These are phyloP conservation scores for Drosophila orosa DNA, from an alignment of 1,140 invertebrate species.

Conservation along the genomic window DNA sequence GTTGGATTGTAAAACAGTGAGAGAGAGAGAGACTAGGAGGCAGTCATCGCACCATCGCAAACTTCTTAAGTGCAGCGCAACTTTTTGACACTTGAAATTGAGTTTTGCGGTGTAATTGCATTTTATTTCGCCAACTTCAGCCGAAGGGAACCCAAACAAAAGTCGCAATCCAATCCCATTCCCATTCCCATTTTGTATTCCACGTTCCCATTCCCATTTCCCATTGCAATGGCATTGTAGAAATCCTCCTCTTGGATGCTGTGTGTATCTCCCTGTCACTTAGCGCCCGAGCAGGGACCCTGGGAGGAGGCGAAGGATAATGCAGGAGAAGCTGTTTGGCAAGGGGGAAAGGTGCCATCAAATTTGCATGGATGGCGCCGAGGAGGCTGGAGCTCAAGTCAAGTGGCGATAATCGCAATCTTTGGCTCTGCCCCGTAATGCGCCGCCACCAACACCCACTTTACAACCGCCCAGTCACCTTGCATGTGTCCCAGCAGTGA, in stretches of 20 bases:
- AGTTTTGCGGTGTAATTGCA: conserved; percentile 82
- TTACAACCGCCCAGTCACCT: conserved; percentile 8
- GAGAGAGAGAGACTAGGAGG: neutral
- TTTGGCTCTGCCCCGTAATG: conserved; percentile 24
- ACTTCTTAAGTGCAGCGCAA: conserved; percentile 81
- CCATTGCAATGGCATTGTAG: conserved; percentile 21
- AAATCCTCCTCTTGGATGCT: conserved; percentile 19
- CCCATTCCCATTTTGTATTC: conserved; percentile 20
- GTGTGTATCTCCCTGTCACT: conserved; percentile 36
- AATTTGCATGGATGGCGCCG: conserved; percentile 65
- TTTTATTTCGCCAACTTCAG: conserved; percentile 67
- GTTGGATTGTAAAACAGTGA: neutral
- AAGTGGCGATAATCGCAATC: conserved; percentile 75
- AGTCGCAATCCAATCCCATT: conserved; percentile 44
- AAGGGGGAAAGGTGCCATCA: conserved; percentile 48
- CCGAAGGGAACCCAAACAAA: conserved; percentile 45
- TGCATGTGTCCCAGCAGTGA: conserved; percentile 1
- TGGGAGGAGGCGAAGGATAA: neutral
- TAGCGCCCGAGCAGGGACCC: conserved; percentile 5
- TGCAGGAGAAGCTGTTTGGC: neutral
- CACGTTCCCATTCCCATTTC: conserved; percentile 8
- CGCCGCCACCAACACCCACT: conserved; percentile 3
- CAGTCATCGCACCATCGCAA: conserved; percentile 31
- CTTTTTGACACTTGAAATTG: conserved; percentile 81
- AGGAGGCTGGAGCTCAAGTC: conserved; percentile 52